Evolutionary conservation across 2,113 vertebrate species (phyloP).

Genomic region (Dromaius novaehollandiae): DNA sequence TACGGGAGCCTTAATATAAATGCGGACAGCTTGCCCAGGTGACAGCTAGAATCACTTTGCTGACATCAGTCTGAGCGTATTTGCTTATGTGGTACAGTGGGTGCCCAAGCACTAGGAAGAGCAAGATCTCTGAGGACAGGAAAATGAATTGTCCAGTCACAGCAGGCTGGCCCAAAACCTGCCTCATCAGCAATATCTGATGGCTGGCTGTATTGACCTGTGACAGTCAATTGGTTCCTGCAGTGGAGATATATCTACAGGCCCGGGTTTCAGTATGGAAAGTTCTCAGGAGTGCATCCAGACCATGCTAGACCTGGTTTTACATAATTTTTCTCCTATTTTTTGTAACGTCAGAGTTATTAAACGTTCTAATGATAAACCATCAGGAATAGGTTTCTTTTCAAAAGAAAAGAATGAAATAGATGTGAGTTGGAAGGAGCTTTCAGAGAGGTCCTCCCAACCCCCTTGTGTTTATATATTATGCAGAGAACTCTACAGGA

Average conservation of each 20-base stretch:
- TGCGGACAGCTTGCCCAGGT: background rate
- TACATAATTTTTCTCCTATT: background rate
- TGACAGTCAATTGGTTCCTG: background rate
- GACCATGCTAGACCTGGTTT: background rate
- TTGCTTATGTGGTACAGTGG: background rate
- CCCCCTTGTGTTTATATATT: conserved; percentile 59
- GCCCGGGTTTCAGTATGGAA: background rate
- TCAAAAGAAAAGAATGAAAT: conserved; percentile 59
- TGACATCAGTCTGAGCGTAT: background rate
- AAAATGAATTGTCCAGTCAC: background rate
- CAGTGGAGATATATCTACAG: rapidly evolving
- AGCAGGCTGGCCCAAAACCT: background rate
- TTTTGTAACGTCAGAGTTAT: background rate
- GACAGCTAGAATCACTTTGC: background rate
- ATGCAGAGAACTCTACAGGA: conserved; percentile 50
- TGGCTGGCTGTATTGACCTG: background rate
- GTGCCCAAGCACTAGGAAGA: background rate
- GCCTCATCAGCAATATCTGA: background rate
- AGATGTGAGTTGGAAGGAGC: conserved; percentile 59
- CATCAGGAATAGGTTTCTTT: conserved; percentile 57
- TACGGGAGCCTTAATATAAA: background rate
- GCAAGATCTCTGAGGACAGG: background rate
- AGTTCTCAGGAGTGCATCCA: background rate
- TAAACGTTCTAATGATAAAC: conserved; percentile 33
- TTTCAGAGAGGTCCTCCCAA: conserved; percentile 50